phyloP scores from a whole-genome alignment of 2,113 vertebrate species.

The Cephalopholis sonnerati region DNA sequence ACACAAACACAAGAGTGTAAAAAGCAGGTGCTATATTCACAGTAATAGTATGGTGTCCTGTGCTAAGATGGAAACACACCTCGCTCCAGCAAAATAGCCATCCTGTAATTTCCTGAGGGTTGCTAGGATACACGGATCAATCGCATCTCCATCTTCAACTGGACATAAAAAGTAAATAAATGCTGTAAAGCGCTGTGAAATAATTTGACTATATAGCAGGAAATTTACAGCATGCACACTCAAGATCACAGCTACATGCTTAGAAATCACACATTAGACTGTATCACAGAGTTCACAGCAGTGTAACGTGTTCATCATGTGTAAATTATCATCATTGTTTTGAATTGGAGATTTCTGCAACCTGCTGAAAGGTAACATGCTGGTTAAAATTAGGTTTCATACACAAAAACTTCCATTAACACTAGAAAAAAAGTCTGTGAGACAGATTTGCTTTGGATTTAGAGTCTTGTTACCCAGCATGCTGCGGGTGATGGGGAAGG shows the following conservation, averaged over 20 bases:
- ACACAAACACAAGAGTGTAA: no score
- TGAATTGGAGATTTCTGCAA: neutral
- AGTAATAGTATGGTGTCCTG: neutral
- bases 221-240: neutral
- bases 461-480: slow-evolving; percentile 87
- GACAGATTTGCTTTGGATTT: neutral
- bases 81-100: slow-evolving; percentile 97
- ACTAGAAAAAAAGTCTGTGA: neutral
- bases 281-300: neutral
- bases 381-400: neutral
- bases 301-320: neutral
- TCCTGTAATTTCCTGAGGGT: slow-evolving; percentile 96
- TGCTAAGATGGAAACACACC: slow-evolving; percentile 80
- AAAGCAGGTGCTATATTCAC: no score
- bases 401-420: neutral
- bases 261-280: neutral
- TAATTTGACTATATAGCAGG: neutral
- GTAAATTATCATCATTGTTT: neutral
- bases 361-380: neutral
- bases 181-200: neutral
- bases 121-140: slow-evolving; percentile 93
- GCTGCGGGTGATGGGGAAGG: slow-evolving; percentile 94
- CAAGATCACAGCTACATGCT: neutral
- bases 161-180: slow-evolving; percentile 32
- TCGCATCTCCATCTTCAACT: slow-evolving; percentile 92